These are phyloP conservation scores for Formica selysi DNA, from an alignment of 1,140 invertebrate species.

Conservation along the genomic window DNA sequence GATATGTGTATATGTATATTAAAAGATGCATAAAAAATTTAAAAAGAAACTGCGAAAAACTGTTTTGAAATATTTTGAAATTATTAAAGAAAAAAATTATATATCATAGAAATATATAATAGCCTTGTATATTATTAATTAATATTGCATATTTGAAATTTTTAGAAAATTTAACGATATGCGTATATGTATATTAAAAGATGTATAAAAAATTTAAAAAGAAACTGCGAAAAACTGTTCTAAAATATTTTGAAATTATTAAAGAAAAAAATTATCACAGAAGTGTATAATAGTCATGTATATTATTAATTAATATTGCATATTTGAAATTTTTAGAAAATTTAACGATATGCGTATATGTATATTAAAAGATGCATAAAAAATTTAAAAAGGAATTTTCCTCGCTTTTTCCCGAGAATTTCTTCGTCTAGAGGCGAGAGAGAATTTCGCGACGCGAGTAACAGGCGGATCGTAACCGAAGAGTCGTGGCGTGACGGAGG, in stretches of 20 bases:
- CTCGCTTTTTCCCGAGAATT: not conserved
- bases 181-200: too few species aligned
- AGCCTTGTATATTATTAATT: not conserved
- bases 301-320: not conserved
- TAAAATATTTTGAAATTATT: too few species aligned
- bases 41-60: not conserved
- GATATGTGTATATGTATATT: not conserved
- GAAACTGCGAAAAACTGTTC: too few species aligned
- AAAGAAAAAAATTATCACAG: not conserved
- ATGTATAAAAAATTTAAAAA: not conserved
- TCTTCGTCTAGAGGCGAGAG: not conserved
- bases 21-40: not conserved
- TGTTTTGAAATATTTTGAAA: too few species aligned
- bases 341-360: not conserved
- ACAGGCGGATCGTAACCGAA: conserved; percentile 21
- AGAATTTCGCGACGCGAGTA: conserved; percentile 7
- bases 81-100: not conserved
- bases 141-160: not conserved
- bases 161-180: not conserved
- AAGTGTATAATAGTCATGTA: not conserved
- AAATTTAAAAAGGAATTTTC: not conserved
- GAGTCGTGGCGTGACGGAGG: conserved; percentile 41
- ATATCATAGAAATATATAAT: not conserved
- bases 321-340: not conserved
- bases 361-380: too few species aligned